A percentile compares a stretch with the other conserved stretches of the same genome.
phyloP scores from a whole-genome alignment of 1,140 invertebrate genomes.

The Brachystomella parvula region DNA sequence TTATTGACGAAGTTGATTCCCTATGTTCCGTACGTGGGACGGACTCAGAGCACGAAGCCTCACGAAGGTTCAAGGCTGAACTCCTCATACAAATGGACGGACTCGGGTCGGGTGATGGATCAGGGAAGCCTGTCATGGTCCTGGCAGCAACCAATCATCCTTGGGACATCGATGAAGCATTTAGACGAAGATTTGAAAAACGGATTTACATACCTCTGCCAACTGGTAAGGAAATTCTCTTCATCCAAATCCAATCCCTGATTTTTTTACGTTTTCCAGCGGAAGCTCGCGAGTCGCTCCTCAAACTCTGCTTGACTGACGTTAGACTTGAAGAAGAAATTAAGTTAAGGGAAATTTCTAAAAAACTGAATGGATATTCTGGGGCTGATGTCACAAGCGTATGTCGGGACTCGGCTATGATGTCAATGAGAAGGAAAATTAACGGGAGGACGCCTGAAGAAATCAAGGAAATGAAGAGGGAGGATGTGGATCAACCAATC shows the following conservation, averaged over 20 bases:
- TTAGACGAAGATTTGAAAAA: conserved; percentile 60
- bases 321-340: conserved; percentile 43
- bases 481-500: conserved; percentile 55
- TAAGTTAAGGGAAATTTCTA: conserved; percentile 48
- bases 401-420: conserved; percentile 59
- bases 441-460: conserved; percentile 54
- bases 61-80: conserved; percentile 61
- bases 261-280: conserved; percentile 18
- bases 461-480: conserved; percentile 54
- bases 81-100: conserved; percentile 68
- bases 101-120: conserved; percentile 32
- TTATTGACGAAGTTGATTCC: conserved; percentile 67
- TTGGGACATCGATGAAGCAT: conserved; percentile 65
- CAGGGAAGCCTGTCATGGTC: conserved; percentile 55
- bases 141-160: conserved; percentile 66
- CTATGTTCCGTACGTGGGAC: conserved; percentile 57
- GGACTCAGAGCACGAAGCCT: conserved; percentile 62
- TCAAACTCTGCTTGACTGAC: conserved; percentile 33
- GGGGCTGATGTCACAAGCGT: conserved; percentile 38
- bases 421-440: conserved; percentile 58
- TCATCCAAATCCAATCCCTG: neutral
- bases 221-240: conserved; percentile 44
- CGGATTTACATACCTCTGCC: conserved; percentile 65
- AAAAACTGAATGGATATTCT: conserved; percentile 56
- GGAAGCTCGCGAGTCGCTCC: conserved; percentile 33